Percentiles rank a stretch among this genome's conserved stretches.
These are phyloP conservation scores for Mercenaria mercenaria DNA, from an alignment of 1,140 invertebrate genomes.

Conservation along the genomic window DNA sequence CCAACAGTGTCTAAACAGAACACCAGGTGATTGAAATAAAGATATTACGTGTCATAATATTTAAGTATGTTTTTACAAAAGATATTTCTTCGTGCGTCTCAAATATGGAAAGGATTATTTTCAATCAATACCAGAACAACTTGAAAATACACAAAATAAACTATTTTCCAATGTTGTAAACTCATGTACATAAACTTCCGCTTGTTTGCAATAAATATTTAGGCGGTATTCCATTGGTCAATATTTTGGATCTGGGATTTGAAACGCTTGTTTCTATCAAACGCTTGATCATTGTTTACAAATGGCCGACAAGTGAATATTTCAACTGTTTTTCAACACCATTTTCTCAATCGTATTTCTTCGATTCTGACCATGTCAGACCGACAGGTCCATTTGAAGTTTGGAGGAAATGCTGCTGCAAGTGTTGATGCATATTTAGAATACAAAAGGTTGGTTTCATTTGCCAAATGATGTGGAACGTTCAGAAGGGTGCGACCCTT, in stretches of 20 bases:
- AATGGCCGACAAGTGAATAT: slow-evolving; percentile 30
- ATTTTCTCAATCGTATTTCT: no score
- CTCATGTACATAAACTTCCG: slow-evolving; percentile 32
- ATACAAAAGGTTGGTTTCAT: slow-evolving; percentile 80
- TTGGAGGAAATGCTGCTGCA: slow-evolving; percentile 80
- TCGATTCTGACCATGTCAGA: slow-evolving; percentile 79
- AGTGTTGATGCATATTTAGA: slow-evolving; percentile 84
- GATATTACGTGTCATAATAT: no score
- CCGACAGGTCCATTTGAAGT: slow-evolving; percentile 80
- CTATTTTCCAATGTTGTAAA: not conserved
- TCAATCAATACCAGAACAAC: no score
- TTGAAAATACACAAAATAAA: not conserved
- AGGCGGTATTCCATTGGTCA: not conserved
- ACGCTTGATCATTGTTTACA: slow-evolving; percentile 34
- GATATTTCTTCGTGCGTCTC: no score
- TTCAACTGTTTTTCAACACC: no score
- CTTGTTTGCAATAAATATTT: not conserved
- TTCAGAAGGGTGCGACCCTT: no score
- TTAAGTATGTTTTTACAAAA: no score
- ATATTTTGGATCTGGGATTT: not conserved
- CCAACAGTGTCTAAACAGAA: not conserved
- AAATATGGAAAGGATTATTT: no score
- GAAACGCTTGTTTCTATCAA: slow-evolving; percentile 22
- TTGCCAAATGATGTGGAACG: no score
- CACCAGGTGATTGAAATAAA: no score